These are phyloP conservation scores for Puntigrus tetrazona DNA, from an alignment of 2,113 vertebrate species.

Conservation along the genomic window DNA sequence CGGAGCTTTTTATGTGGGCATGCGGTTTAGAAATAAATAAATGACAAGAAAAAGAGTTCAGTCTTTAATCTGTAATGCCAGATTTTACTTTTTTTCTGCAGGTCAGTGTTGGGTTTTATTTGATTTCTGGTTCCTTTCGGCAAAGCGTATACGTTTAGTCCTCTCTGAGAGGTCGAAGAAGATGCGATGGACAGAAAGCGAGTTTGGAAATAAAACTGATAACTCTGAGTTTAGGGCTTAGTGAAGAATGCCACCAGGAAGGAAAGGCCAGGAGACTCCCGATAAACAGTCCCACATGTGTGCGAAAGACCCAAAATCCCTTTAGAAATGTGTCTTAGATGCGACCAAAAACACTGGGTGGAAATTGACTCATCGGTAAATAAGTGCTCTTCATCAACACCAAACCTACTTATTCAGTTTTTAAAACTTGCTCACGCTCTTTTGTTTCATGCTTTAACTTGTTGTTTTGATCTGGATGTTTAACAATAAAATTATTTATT, in stretches of 20 bases:
- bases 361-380: background rate
- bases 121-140: background rate
- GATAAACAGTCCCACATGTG: constrained; percentile 60
- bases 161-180: background rate
- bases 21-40: background rate
- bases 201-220: constrained; percentile 20
- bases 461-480: no score
- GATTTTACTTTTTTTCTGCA: background rate
- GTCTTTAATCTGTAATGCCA: no score
- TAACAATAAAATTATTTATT: background rate
- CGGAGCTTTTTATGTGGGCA: background rate
- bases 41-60: background rate
- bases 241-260: constrained; percentile 52
- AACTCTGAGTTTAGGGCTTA: constrained; percentile 30
- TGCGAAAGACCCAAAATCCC: background rate
- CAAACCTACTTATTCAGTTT: background rate
- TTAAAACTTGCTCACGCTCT: background rate
- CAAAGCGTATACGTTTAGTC: background rate
- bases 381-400: background rate
- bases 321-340: background rate
- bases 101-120: background rate
- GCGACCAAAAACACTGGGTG: background rate
- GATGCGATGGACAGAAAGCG: background rate
- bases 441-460: background rate
- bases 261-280: constrained; percentile 33